Percentiles rank a stretch among this genome's conserved stretches.
Conservation (phyloP, 2,888 invertebrate genomes). For the Parnassius glacialis region DNA sequence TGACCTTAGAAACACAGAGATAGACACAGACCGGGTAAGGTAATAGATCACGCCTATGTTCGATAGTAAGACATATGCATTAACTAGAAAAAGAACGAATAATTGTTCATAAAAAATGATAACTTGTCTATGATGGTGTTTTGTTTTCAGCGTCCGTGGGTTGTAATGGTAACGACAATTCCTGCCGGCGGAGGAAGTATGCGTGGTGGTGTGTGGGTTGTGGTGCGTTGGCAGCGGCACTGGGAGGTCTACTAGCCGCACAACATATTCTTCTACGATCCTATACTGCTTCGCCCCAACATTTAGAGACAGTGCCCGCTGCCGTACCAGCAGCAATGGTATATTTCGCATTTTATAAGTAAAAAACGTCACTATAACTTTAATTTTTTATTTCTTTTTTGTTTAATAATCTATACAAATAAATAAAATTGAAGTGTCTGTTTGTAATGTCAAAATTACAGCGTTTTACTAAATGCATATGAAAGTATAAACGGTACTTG, state of each 20-base stretch:
- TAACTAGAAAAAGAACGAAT: too few species aligned
- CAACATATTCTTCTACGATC: slow-evolving; percentile 90
- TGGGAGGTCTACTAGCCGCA: slow-evolving; percentile 88
- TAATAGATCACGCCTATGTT: too few species aligned
- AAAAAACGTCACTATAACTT: too few species aligned
- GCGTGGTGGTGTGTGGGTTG: slow-evolving; percentile 92
- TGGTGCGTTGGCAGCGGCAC: slow-evolving; percentile 87
- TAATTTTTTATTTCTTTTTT: slow-evolving; percentile 2
- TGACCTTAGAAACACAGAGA: too few species aligned
- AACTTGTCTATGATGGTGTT: background rate
- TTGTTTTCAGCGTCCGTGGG: slow-evolving; percentile 59
- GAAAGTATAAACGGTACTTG: too few species aligned
- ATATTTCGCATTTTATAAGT: slow-evolving; percentile 1
- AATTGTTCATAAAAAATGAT: too few species aligned
- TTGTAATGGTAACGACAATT: slow-evolving; percentile 58
- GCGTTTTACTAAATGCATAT: too few species aligned
- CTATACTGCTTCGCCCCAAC: slow-evolving; percentile 87
- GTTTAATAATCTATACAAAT: too few species aligned
- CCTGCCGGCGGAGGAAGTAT: slow-evolving; percentile 85
- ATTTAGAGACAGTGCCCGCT: slow-evolving; percentile 96
- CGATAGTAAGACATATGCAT: too few species aligned
- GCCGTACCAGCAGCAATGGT: slow-evolving; percentile 96
- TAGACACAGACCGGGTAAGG: too few species aligned
- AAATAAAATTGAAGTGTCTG: too few species aligned
- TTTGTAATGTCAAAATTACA: too few species aligned